These are phyloP conservation scores for Pelosia muscerda DNA, from an alignment of 2,888 invertebrate species.

Conservation along the genomic window DNA sequence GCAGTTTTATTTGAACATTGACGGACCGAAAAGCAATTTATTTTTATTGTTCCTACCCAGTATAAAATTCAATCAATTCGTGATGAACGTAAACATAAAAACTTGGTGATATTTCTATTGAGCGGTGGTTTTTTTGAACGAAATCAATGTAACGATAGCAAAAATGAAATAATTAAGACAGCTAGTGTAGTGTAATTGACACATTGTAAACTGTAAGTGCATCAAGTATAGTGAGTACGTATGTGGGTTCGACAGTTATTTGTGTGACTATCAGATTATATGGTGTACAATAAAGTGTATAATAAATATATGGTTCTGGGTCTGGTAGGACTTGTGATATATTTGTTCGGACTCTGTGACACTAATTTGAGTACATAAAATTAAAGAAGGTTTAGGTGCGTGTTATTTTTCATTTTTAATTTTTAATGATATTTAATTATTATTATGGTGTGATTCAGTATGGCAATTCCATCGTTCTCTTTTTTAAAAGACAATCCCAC, in stretches of 20 bases:
- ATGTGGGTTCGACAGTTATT: neutral
- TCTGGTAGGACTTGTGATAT: neutral
- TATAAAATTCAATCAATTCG: conserved; percentile 82
- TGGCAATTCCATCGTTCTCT: too few species aligned
- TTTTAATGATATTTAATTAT: too few species aligned
- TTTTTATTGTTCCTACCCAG: conserved; percentile 58
- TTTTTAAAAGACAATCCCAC: too few species aligned
- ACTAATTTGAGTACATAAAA: neutral
- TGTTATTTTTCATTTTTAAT: too few species aligned
- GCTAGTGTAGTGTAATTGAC: neutral
- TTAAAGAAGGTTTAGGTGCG: too few species aligned
- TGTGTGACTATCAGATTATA: neutral
- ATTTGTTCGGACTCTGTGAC: neutral
- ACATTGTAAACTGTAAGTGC: neutral
- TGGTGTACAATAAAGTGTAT: too few species aligned
- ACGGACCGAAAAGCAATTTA: conserved; percentile 50
- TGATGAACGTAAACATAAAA: conserved; percentile 69
- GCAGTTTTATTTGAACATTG: conserved; percentile 71
- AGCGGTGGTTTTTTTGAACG: conserved; percentile 24
- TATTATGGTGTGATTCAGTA: too few species aligned
- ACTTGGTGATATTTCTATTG: conserved; percentile 50
- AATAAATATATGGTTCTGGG: neutral
- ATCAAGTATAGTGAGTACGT: too few species aligned
- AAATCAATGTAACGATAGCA: conserved; percentile 24
- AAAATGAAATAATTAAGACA: neutral